Evolutionary conservation across 1,140 invertebrate species (phyloP).

Genomic region (Magallana gigas): DNA sequence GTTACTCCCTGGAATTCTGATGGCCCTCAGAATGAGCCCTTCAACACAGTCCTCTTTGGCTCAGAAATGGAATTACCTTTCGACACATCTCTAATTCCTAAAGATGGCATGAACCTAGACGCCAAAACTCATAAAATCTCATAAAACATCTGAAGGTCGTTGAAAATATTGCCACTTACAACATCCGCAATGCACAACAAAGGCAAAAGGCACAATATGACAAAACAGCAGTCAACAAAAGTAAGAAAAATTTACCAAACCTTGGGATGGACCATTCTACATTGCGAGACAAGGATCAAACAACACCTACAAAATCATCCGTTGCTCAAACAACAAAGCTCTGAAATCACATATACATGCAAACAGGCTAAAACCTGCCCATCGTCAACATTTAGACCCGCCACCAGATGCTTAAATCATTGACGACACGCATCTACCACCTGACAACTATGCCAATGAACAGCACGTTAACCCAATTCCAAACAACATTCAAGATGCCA

Average conservation of each 20-base stretch:
- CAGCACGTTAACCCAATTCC: neutral
- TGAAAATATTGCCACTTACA: constrained; percentile 5
- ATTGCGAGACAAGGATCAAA: constrained; percentile 29
- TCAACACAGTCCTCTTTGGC: constrained; percentile 42
- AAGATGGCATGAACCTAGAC: constrained; percentile 16
- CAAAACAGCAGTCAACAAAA: constrained; percentile 39
- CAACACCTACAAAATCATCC: constrained; percentile 45
- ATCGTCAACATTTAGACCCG: constrained; percentile 2
- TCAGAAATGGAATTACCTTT: constrained; percentile 46
- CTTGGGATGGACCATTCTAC: constrained; percentile 52
- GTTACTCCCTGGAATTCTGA: constrained; percentile 50
- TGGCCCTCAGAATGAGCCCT: constrained; percentile 46
- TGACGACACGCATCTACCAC: neutral
- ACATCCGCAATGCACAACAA: constrained; percentile 40
- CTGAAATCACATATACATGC: constrained; percentile 28
- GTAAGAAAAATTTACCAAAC: constrained; percentile 45
- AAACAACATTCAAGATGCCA: neutral
- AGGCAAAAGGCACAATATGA: constrained; percentile 39
- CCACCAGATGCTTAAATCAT: neutral
- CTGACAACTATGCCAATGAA: neutral
- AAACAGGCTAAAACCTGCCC: constrained; percentile 37
- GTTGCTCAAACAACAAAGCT: constrained; percentile 27
- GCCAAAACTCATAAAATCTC: constrained; percentile 39
- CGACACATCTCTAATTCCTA: constrained; percentile 56
- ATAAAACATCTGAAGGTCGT: constrained; percentile 26